These are phyloP conservation scores for Eilema depressum DNA, from an alignment of 2,888 invertebrate species.

Conservation along the genomic window DNA sequence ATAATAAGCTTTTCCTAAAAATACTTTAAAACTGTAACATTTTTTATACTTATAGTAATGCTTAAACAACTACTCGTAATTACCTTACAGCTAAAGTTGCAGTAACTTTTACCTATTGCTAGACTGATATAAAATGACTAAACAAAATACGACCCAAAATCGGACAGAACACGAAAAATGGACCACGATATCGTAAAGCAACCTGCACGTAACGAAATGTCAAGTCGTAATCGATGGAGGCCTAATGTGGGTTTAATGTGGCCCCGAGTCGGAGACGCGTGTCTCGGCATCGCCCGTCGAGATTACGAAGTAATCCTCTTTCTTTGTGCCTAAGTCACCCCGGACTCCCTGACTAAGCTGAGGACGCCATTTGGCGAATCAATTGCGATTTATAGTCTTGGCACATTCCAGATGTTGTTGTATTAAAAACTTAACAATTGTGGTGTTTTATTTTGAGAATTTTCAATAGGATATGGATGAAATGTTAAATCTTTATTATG, in stretches of 20 bases:
- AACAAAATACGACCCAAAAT: constrained; percentile 16
- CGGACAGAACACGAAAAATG: constrained; percentile 31
- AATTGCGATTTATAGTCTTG: constrained; percentile 65
- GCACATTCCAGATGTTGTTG: constrained; percentile 38
- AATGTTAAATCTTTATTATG: not conserved
- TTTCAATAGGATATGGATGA: not conserved
- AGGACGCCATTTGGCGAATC: constrained; percentile 64
- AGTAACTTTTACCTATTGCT: no score
- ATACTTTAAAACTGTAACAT: no score
- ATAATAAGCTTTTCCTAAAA: no score
- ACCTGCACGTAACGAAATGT: constrained; percentile 63
- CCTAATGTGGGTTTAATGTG: constrained; percentile 82
- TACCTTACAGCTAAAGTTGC: no score
- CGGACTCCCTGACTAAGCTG: constrained; percentile 60
- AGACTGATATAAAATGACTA: not conserved
- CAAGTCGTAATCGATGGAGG: constrained; percentile 75
- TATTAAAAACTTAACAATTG: constrained; percentile 39
- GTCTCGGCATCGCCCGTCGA: constrained; percentile 71
- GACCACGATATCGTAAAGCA: constrained; percentile 53
- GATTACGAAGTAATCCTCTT: constrained; percentile 80
- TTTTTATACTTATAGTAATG: no score
- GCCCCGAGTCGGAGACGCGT: constrained; percentile 71
- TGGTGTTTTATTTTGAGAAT: not conserved
- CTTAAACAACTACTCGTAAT: no score
- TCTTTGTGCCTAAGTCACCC: constrained; percentile 77